Base-by-base conservation (phyloP, 2,888 invertebrate species). In the Andricus curvator region DNA sequence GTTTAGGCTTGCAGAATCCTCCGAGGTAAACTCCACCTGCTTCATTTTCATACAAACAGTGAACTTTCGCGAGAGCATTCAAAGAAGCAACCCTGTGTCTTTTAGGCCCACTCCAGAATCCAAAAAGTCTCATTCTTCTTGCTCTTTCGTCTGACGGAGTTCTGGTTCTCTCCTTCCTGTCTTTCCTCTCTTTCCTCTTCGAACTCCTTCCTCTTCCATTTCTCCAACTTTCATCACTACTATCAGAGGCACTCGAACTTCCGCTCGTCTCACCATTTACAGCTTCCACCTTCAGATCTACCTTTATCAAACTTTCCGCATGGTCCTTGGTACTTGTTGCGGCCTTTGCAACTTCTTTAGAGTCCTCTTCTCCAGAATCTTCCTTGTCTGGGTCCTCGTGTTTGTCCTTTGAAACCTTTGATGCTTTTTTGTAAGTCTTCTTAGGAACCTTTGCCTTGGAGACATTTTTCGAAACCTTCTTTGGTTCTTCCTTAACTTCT, bases 1-100 rank as follows among this genome's bases (percentile, higher is more conserved):
- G 94, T 60, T 94, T 94, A 37, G 94, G 94, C 84, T 94, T 94
- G 60, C 94, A 94, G 77, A 94, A 90, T 87, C 94, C 94, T 51
- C 94, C 94, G 20, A 94, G 90, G 78, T 96, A 94, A 82, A 96
- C 96, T 1, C 96, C 95, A 77, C 96, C 94, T 77, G 96, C 96
- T 93, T 98, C 98, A 90, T 98, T 98, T 93, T 98, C 98, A 89
- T 98, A 98, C 37, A 98, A 94, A 89, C 97, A 97, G 91, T 98
- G 97, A 3, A 98, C 98, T 94, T 98, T 98, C 41, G 97, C 97
- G 86, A 97, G 92, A 0, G 98, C 98, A 91, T 98, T 98, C 48
- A 98, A 93, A 3, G 98, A 97, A 60, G 98, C 98, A 93, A 97
- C 97, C 85, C 98, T 95, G 90, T 97, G 97, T 67, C 96, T 94